phyloP scores from a whole-genome alignment of 2,113 vertebrate genomes.

The Gracilinanus agilis region DNA sequence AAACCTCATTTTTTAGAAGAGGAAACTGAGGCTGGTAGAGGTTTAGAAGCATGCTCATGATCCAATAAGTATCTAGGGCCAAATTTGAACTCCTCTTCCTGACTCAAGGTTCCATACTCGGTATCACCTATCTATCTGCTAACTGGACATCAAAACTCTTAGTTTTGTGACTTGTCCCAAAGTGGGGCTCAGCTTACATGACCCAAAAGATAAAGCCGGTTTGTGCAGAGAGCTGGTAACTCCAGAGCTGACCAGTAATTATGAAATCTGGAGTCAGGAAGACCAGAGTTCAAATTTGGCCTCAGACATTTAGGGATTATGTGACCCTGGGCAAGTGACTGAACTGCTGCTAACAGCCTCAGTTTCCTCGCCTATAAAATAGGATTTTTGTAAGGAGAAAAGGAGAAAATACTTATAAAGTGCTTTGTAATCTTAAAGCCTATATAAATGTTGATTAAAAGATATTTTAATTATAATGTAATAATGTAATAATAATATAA shows the following conservation, averaged over 20 bases:
- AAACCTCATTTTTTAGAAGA: background rate
- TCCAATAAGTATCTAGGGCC: too few species aligned
- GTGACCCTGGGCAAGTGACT: background rate
- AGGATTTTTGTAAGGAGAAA: background rate
- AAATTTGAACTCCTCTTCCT: too few species aligned
- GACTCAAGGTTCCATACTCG: too few species aligned
- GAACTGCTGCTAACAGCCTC: background rate
- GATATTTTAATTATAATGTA: too few species aligned
- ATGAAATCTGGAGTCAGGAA: background rate
- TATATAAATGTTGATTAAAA: background rate
- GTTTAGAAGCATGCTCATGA: too few species aligned
- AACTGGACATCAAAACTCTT: too few species aligned
- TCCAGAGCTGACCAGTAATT: background rate
- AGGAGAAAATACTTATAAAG: slow-evolving; percentile 1
- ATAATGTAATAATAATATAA: too few species aligned
- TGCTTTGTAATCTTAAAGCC: background rate
- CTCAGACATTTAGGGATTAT: background rate
- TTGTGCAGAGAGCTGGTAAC: too few species aligned
- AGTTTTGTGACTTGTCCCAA: too few species aligned
- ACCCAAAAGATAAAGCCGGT: too few species aligned
- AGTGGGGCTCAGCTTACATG: too few species aligned
- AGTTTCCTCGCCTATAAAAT: slow-evolving; percentile 8
- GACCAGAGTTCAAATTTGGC: background rate
- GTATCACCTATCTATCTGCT: too few species aligned
- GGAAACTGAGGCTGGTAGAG: background rate